Conservation (phyloP, 2,113 vertebrate genomes). For the Trichechus manatus region DNA sequence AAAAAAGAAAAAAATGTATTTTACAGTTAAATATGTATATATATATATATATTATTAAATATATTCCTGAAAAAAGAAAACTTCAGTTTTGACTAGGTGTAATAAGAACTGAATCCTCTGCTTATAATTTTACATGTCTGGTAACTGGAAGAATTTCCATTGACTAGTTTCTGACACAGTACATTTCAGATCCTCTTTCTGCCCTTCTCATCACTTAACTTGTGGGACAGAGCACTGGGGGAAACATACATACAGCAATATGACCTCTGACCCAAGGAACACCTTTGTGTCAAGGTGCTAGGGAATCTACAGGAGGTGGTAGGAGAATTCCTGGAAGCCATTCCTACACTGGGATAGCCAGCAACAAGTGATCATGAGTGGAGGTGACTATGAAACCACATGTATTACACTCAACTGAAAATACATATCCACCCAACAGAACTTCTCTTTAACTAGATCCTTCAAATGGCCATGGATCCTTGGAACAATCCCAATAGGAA, state of each 20-base stretch:
- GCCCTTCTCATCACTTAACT: not conserved
- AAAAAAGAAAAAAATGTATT: not conserved
- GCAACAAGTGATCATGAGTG: not conserved
- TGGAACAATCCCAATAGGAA: not conserved
- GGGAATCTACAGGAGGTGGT: not conserved
- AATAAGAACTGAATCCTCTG: no score
- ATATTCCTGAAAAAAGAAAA: no score
- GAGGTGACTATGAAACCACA: constrained; percentile 1
- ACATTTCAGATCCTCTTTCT: not conserved
- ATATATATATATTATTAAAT: not conserved
- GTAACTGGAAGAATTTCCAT: not conserved
- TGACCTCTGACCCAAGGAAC: not conserved
- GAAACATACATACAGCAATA: not conserved
- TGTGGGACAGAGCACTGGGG: not conserved
- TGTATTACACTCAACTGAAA: not conserved
- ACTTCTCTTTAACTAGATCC: not conserved
- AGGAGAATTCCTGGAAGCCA: not conserved
- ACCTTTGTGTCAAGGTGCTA: not conserved
- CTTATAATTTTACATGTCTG: not conserved
- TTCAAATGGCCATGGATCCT: not conserved
- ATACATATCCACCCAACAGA: not conserved
- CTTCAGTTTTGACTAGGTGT: no score
- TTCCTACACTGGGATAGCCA: not conserved
- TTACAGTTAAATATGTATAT: not conserved
- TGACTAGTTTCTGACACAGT: not conserved